A percentile compares a stretch with the other conserved stretches of the same genome.
Evolutionary conservation across 2,888 invertebrate species (phyloP).

Genomic region (Cerastoderma edule): DNA sequence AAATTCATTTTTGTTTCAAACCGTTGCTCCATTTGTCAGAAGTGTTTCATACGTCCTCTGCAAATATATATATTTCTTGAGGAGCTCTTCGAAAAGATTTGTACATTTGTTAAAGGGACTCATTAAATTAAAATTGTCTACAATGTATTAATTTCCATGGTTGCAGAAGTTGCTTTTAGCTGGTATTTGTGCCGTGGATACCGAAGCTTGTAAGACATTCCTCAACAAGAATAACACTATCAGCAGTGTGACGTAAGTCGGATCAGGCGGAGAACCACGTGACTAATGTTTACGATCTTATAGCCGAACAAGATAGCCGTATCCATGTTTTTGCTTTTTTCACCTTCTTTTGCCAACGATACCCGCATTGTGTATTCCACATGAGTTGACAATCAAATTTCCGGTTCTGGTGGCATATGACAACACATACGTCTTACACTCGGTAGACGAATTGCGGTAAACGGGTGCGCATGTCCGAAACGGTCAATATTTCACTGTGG

Average conservation of each 20-base stretch:
- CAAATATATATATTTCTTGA: no score
- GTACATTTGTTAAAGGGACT: no score
- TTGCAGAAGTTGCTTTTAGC: constrained; percentile 4
- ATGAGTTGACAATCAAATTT: neutral
- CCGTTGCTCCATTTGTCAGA: no score
- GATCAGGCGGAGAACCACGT: neutral
- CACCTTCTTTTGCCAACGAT: neutral
- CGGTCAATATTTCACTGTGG: no score
- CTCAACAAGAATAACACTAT: neutral
- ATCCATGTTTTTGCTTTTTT: neutral
- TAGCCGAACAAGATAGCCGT: neutral
- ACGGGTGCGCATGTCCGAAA: no score
- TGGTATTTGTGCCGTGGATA: constrained; percentile 4
- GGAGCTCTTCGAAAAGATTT: no score
- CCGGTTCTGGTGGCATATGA: neutral
- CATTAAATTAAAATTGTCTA: no score
- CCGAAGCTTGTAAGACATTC: constrained; percentile 4
- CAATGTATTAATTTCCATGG: no score
- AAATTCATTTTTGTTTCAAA: no score
- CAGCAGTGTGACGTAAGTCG: neutral
- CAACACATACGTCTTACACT: neutral
- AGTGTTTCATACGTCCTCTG: no score
- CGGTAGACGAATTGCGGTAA: no score
- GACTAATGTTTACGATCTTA: neutral
- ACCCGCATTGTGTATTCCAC: neutral